A percentile compares a stretch with the other conserved stretches of the same genome.
These are phyloP conservation scores for Nyctibius grandis DNA, from an alignment of 2,797 vertebrate genomes.

Conservation along the genomic window DNA sequence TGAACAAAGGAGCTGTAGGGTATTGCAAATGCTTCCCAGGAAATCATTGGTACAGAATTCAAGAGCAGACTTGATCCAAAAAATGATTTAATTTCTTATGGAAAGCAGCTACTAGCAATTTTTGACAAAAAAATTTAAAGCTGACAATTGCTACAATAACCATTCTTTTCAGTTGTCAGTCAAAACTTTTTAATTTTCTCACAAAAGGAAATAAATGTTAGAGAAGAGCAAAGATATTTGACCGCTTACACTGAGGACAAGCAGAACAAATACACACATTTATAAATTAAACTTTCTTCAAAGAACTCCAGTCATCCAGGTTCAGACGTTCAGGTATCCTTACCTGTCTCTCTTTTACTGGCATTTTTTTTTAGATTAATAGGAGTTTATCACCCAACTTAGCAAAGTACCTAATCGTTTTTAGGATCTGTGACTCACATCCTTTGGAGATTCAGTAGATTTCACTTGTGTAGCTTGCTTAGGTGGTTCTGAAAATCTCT, in stretches of 20 bases:
- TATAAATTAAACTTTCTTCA: neutral
- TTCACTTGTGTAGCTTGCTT: neutral
- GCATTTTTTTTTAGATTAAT: neutral
- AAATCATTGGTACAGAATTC: neutral
- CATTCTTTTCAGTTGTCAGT: neutral
- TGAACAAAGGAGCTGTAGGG: neutral
- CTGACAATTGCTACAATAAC: neutral
- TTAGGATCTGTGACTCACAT: neutral
- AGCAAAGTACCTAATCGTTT: rapidly evolving
- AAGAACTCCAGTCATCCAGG: neutral
- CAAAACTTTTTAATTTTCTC: neutral
- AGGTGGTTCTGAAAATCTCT: neutral
- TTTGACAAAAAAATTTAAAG: neutral
- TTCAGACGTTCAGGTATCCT: neutral
- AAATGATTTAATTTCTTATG: neutral
- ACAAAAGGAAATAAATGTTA: neutral
- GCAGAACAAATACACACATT: neutral
- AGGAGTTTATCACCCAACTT: neutral
- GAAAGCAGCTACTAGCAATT: neutral
- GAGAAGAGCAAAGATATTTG: neutral
- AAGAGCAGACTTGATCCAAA: neutral
- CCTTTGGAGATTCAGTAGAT: neutral
- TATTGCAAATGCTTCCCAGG: neutral
- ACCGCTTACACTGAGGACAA: neutral
- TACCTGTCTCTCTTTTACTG: neutral